A percentile compares a stretch with the other conserved stretches of the same genome.
These are phyloP conservation scores for Struthio camelus DNA, from an alignment of 2,113 vertebrate genomes.

Conservation along the genomic window DNA sequence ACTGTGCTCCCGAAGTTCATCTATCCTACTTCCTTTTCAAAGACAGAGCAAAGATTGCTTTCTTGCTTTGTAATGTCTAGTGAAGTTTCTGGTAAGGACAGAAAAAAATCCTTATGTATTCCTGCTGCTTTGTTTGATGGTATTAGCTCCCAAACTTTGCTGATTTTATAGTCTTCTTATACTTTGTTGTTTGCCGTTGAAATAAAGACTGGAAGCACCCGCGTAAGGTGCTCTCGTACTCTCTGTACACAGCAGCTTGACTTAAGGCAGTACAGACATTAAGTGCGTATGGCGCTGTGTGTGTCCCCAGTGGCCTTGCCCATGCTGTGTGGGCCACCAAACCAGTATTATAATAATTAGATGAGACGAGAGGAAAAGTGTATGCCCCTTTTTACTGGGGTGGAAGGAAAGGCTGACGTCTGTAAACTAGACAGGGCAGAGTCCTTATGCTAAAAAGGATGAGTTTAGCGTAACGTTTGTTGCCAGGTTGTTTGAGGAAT, in stretches of 20 bases:
- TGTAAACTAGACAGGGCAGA: not conserved
- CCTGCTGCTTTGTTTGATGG: not conserved
- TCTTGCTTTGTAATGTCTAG: not conserved
- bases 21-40: not conserved
- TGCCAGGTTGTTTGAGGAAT: not conserved
- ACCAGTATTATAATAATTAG: not conserved
- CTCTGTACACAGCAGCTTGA: not conserved
- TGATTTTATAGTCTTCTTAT: not conserved
- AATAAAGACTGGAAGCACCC: not conserved
- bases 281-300: accelerated
- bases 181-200: not conserved
- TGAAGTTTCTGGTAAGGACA: not conserved
- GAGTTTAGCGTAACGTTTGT: too few species aligned
- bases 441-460: accelerated
- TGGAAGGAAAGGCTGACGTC: not conserved
- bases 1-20: not conserved
- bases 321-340: accelerated
- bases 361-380: not conserved
- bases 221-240: not conserved
- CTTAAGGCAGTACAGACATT: accelerated
- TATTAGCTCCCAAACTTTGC: accelerated
- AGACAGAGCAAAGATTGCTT: not conserved
- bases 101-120: accelerated
- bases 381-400: accelerated
- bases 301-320: not conserved